Base-by-base conservation (phyloP, 2,888 invertebrate genomes). In the Dynastes maya region DNA sequence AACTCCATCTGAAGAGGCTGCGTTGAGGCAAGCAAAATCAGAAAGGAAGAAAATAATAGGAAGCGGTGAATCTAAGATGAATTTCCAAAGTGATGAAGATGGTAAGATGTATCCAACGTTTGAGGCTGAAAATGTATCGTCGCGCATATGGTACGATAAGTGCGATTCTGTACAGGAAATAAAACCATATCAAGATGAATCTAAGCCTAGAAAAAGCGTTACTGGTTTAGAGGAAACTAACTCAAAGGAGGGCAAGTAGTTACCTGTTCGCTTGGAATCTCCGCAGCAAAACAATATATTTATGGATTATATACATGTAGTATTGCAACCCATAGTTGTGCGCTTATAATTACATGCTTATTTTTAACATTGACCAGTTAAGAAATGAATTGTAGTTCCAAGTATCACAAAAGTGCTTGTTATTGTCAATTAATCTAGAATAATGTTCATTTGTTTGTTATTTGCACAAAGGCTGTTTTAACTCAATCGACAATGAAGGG, bases 11-110 rank as follows among this genome's bases (percentile, higher is more conserved):
- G 93, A 94, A 87, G 91, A 92, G 79, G 87, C 89, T 0, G 91
- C 93, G 6, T 84, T 93, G 76, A 90, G 90, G 79, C 91, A 91
- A 84, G 93, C 93, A 0, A 87, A 87, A 13, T 91, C 91, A 1
- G 92, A 92, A 40, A 85, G n/a, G n/a, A 63, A 63, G 2, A 63
- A 63, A n/a, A 8, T 16, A 55, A 29, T 32, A 29, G 63, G 32
- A 32, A n/a, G 32, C 11, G 27, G 32, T 3, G 13, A 29, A 63
- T 55, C 22, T 0, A 55, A 13, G 6, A 16, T 22, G 6, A 55
- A 6, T 55, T 16, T 22, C 3, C 13, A 6, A 16, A 55, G 2
- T 6, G 4, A 9, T 55, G 55, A 5, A 55, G 13, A n/a, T 6
- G 55, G 22, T 16, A 6, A n/a, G 1, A n/a, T n/a, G 4, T 16